Percentiles rank a stretch among this genome's conserved stretches.
phyloP scores from a whole-genome alignment of 2,888 invertebrate genomes.

The Sepiola atlantica region DNA sequence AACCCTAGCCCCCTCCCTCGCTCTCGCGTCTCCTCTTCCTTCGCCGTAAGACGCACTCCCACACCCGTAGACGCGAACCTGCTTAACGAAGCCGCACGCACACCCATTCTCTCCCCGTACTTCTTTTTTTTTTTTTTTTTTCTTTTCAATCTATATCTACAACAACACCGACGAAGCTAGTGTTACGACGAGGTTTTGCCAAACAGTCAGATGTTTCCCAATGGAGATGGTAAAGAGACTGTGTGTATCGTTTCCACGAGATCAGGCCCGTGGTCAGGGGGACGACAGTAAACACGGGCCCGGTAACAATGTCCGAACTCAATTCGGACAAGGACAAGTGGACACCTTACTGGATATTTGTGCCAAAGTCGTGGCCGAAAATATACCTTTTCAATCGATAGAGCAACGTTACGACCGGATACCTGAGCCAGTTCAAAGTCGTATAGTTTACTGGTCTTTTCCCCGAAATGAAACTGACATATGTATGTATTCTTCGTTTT shows the following conservation, averaged over 20 bases:
- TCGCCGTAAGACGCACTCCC: background rate
- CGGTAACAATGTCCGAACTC: background rate
- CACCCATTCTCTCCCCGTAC: constrained; percentile 45
- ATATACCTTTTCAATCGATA: constrained; percentile 89
- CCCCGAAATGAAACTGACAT: constrained; percentile 90
- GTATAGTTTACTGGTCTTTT: constrained; percentile 92
- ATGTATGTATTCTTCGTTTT: constrained; percentile 90
- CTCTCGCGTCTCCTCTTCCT: background rate
- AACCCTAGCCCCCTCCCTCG: background rate
- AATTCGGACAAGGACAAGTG: constrained; percentile 58
- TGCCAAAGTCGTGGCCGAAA: constrained; percentile 88
- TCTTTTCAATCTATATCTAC: constrained; percentile 52
- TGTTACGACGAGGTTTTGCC: constrained; percentile 56
- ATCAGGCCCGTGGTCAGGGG: constrained; percentile 34
- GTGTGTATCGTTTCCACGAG: constrained; percentile 74
- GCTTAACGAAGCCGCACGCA: constrained; percentile 42
- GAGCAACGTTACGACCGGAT: constrained; percentile 90
- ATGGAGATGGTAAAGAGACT: constrained; percentile 71
- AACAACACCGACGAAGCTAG: constrained; percentile 62
- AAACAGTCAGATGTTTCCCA: constrained; percentile 65
- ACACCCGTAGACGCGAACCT: background rate
- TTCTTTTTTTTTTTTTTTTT: background rate
- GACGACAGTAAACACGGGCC: constrained; percentile 11
- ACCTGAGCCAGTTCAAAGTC: constrained; percentile 89
- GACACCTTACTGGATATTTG: constrained; percentile 87